These are phyloP conservation scores for Leptodactylus fuscus DNA, from an alignment of 2,113 vertebrate genomes.

Conservation along the genomic window DNA sequence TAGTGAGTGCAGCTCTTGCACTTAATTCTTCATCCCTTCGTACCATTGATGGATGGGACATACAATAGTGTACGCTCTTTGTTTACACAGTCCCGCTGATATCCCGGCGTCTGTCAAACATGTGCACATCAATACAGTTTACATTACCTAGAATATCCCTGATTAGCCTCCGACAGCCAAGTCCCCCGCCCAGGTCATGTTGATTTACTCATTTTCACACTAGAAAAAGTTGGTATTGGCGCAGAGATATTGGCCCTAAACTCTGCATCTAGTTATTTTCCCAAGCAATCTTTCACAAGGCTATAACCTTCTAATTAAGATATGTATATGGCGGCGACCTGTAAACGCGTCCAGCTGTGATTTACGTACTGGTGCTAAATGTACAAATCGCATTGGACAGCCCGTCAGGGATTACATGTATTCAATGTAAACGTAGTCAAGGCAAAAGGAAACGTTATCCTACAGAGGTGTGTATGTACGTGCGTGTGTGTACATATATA, in stretches of 20 bases:
- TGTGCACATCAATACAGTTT: background rate
- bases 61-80: background rate
- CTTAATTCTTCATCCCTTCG: too few species aligned
- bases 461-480: too few species aligned
- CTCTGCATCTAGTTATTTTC: background rate
- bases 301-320: background rate
- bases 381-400: background rate
- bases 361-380: background rate
- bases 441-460: too few species aligned
- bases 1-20: background rate
- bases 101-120: background rate
- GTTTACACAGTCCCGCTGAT: background rate
- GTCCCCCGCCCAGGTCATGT: background rate
- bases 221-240: conserved; percentile 21
- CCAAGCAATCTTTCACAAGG: conserved; percentile 14
- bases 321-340: background rate
- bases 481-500: too few species aligned
- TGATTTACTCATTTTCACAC: background rate
- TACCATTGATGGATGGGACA: background rate
- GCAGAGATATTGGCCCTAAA: background rate
- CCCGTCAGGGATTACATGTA: background rate
- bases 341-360: background rate
- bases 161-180: background rate
- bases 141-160: background rate
- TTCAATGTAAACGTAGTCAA: too few species aligned